Conservation (phyloP, 2,797 vertebrate species). For the Rhynchonycteris naso region DNA sequence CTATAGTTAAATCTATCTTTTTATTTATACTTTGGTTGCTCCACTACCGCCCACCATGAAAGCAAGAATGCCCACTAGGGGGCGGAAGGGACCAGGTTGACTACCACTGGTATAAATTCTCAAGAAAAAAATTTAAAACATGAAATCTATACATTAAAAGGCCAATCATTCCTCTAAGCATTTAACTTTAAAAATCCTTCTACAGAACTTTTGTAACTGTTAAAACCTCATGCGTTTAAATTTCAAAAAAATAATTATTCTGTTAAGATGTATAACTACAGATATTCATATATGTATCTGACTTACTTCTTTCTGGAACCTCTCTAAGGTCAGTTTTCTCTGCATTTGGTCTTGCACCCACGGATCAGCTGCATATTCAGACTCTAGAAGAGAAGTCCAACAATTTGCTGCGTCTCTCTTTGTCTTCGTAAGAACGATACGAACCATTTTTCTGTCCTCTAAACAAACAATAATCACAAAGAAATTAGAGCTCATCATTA, state of each 20-base stretch:
- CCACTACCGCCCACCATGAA: too few species aligned
- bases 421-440: slow-evolving; percentile 95
- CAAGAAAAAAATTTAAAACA: background rate
- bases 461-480: slow-evolving; percentile 8
- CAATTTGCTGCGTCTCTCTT: slow-evolving; percentile 97
- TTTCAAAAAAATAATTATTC: slow-evolving; percentile 23
- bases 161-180: background rate
- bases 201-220: background rate
- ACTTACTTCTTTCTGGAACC: slow-evolving; percentile 97
- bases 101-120: background rate
- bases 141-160: background rate
- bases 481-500: slow-evolving; percentile 15
- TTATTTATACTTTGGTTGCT: too few species aligned
- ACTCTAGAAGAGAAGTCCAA: slow-evolving; percentile 96
- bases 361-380: slow-evolving; percentile 94
- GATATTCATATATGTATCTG: background rate
- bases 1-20: too few species aligned
- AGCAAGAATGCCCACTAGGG: too few species aligned
- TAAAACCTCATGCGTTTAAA: background rate
- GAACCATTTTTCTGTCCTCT: slow-evolving; percentile 97
- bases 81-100: too few species aligned
- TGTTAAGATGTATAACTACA: background rate
- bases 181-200: slow-evolving; percentile 13
- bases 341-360: slow-evolving; percentile 99
- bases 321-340: slow-evolving; percentile 96